Base-by-base conservation (phyloP, 2,113 vertebrate species). In the Otus sunia region DNA sequence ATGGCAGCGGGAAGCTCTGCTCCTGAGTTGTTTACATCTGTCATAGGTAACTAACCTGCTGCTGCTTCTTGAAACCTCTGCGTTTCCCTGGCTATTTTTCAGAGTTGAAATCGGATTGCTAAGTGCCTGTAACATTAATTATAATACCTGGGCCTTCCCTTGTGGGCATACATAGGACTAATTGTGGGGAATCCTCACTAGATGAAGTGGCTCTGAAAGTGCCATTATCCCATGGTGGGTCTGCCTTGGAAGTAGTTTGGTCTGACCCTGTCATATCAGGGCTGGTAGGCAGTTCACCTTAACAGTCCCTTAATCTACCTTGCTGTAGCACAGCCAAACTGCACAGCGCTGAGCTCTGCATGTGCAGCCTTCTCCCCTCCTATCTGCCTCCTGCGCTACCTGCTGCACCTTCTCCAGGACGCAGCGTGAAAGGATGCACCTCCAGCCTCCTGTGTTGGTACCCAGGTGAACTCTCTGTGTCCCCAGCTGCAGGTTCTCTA, bases 1-100 rank as follows among this genome's bases (percentile, higher is more conserved):
- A 99, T 99, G 99, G 99, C 99, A 15, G 99, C 99, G 5, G 99
- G 99, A 94, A 99, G 99, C 94, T 99, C 99, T 5, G 99, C 99
- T 81, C 99, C 99, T 8, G 99, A 99, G 96, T 98, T 99, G 47
- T 99, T 99, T 97, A 99, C 99, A 25, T 99, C 99, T n/a, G 98
- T 99, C 96, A 99, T 99, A 97, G 99, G 99, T 99, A 98, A 98
- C 96, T 96, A 53, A 67, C 62, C 63, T 59, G 41, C 73, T 58
- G 39, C 68, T 80, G 73, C 75, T 83, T 77, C 89, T 18, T 69
- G 32, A n/a, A 64, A 50, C 49, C 36, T 55, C 39, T 5, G 1
- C 0, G 0, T 36, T 59, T 36, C 88, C 58, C 16, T 63, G 45
- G 13, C 73, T 64, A 1, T 6, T 67, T 30, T 62, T 36, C 25